phyloP scores from a whole-genome alignment of 2,797 vertebrate genomes.

The Siniperca scherzeri region DNA sequence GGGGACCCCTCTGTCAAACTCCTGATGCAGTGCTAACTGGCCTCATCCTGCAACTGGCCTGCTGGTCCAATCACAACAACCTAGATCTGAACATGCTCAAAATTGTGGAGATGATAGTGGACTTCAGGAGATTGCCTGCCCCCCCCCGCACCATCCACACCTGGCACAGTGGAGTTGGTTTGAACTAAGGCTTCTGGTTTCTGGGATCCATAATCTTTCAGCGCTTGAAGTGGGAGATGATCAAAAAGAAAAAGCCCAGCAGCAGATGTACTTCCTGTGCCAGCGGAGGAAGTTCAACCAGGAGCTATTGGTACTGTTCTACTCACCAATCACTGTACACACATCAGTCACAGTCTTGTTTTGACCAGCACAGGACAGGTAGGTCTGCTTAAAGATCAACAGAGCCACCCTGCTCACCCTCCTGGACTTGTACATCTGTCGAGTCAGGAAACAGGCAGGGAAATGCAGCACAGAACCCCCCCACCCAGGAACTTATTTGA shows the following conservation, averaged over 20 bases:
- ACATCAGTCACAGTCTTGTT: background rate
- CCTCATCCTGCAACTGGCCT: background rate
- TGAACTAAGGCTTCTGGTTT: background rate
- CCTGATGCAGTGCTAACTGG: background rate
- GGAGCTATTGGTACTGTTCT: background rate
- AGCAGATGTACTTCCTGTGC: slow-evolving; percentile 7
- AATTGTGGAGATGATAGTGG: background rate
- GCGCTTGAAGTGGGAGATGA: background rate
- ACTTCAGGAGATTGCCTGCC: background rate
- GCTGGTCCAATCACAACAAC: background rate
- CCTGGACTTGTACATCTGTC: background rate
- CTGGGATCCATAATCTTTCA: background rate
- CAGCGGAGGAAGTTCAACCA: background rate
- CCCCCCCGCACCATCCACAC: background rate
- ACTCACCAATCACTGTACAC: background rate
- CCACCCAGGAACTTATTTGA: background rate
- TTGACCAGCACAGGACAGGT: background rate
- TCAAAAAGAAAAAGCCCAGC: background rate
- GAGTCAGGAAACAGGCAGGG: slow-evolving; percentile 7
- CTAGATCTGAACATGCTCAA: background rate
- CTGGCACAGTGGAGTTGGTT: background rate
- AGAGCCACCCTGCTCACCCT: background rate
- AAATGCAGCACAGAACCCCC: background rate
- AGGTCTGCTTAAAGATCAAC: background rate
- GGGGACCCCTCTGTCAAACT: background rate